A percentile compares a stretch with the other conserved stretches of the same genome.
phyloP scores from a whole-genome alignment of 2,113 vertebrate species.

The Promerops cafer region DNA sequence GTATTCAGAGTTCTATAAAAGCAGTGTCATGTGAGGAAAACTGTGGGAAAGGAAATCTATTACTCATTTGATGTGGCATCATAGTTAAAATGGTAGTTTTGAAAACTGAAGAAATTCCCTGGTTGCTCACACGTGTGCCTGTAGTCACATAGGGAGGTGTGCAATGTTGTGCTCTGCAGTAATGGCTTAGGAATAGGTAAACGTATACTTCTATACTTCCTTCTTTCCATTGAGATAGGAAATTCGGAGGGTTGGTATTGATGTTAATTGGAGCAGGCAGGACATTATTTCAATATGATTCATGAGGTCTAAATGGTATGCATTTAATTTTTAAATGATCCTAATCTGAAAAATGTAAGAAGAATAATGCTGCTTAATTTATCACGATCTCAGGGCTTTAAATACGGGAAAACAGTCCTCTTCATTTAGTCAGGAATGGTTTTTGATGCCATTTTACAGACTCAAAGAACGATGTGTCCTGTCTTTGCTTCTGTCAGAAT shows the following conservation, averaged over 20 bases:
- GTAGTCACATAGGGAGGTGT: neutral
- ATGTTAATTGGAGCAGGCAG: neutral
- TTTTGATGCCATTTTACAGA: neutral
- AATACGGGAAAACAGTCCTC: neutral
- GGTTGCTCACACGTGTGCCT: neutral
- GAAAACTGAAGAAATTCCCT: neutral
- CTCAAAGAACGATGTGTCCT: accelerated
- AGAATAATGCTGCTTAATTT: neutral
- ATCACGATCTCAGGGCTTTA: neutral
- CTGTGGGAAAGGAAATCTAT: neutral
- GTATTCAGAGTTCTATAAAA: neutral
- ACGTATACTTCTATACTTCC: neutral
- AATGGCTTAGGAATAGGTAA: neutral
- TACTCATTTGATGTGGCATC: neutral
- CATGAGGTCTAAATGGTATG: neutral
- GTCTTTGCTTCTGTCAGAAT: neutral
- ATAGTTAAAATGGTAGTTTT: neutral
- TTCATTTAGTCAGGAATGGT: neutral
- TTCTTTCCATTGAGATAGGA: neutral
- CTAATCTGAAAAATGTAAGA: neutral
- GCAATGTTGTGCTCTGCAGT: neutral
- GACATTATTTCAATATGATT: neutral
- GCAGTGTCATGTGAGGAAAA: neutral
- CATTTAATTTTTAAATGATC: neutral
- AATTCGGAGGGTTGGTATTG: neutral